Percentiles rank a stretch among this genome's conserved stretches.
These are phyloP conservation scores for Drosophila merina DNA, from an alignment of 2,888 invertebrate species.

Conservation along the genomic window DNA sequence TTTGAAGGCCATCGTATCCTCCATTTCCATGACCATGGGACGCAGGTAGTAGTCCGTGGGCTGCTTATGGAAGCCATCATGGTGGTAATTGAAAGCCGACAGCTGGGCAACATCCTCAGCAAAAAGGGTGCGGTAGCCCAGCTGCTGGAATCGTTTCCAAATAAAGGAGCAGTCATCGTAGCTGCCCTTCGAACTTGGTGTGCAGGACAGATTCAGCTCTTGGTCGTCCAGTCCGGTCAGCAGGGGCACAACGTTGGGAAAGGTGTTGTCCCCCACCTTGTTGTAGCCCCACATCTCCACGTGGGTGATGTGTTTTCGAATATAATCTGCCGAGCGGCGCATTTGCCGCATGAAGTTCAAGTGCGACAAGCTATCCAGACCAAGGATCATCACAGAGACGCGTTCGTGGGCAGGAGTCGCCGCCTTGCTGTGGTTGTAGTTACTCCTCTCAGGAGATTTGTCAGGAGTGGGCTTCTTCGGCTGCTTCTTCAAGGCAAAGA, in stretches of 20 bases:
- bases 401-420: conserved; percentile 24
- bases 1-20: conserved; percentile 87
- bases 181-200: conserved; percentile 85
- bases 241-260: conserved; percentile 93
- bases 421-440: conserved; percentile 26
- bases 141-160: conserved; percentile 91
- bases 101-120: conserved; percentile 93
- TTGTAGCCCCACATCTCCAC: conserved; percentile 94
- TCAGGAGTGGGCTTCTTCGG: conserved; percentile 25
- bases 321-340: conserved; percentile 87
- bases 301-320: conserved; percentile 84
- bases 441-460: conserved; percentile 6
- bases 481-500: conserved; percentile 82
- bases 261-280: conserved; percentile 97
- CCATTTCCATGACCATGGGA: conserved; percentile 89
- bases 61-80: conserved; percentile 89
- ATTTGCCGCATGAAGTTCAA: conserved; percentile 93
- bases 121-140: conserved; percentile 91
- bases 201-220: conserved; percentile 88
- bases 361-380: conserved; percentile 93
- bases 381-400: conserved; percentile 91
- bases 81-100: conserved; percentile 92
- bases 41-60: conserved; percentile 94
- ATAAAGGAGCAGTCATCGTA: conserved; percentile 93
- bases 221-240: conserved; percentile 89